Evolutionary conservation across 1,140 invertebrate species (phyloP), one percentile per base, ranked within the genome.

Genomic region (Tetramorium parvispinum): DNA sequence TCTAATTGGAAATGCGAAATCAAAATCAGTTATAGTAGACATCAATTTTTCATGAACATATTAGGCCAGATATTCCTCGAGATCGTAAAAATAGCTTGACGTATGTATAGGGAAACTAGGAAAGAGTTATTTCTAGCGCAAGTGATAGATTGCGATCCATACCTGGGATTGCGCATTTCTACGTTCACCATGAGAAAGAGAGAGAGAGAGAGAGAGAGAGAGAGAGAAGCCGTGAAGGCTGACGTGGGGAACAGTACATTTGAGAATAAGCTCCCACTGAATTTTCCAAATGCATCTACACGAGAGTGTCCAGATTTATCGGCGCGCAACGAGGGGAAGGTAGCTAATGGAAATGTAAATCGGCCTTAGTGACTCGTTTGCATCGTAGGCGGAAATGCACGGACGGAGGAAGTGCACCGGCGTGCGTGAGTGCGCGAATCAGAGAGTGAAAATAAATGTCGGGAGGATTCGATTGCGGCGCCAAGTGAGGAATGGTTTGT

Each of bases 271-370:
- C 68, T 49, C 8, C 18, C 53, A 24, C 18, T 73, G 79, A 71
- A 73, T 82, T 82, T 82, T 59, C 68, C 40, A 27, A 83, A 73
- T 53, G 53, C 66, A 73, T 83, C 66, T 83, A 71, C 63, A 27
- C 66, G 21, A 65, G 51, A 81, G 46, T 51, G 87, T 75, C n/a
- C 82, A 57, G 88, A 88, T 88, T 88, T 88, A 89, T 89, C 68
- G 87, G 61, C 61, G 68, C 75, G 46, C 57, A 49, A 75, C 85
- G 73, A 78, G 40, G 40, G 61, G 51, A 40, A 85, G 51, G 63
- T 65, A 68, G 73, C 87, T 92, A 92, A 94, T 93, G 89, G 88
- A 93, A 92, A 93, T 91, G 92, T 91, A 92, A 93, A 91, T 91
- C 76, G 83, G 90, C 88, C 76, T 88, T 88, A 86, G 88, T 89